Evolutionary conservation across 23 tunicate species (phyloP).

Genomic region (Halocynthia aurantium): DNA sequence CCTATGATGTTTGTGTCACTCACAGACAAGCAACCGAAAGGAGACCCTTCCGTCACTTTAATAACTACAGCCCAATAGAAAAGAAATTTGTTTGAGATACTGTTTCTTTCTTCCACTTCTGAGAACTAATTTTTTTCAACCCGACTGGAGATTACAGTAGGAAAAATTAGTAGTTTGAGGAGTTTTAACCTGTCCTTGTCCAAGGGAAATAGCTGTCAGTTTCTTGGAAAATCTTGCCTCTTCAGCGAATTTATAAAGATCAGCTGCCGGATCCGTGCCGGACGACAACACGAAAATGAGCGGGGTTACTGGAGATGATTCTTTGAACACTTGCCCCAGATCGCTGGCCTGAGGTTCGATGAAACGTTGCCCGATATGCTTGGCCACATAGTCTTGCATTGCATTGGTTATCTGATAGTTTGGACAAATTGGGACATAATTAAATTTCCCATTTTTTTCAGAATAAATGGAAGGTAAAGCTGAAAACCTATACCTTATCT

Average conservation of each 20-base stretch:
- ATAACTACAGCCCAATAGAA: no score
- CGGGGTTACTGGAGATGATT: slow-evolving; percentile 90
- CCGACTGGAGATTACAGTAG: background rate
- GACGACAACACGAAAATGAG: slow-evolving; percentile 96
- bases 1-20: no score
- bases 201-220: slow-evolving; percentile 92
- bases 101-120: background rate
- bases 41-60: no score
- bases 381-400: slow-evolving; percentile 97
- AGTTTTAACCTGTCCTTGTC: slow-evolving; percentile 88
- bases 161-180: background rate
- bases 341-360: slow-evolving; percentile 99
- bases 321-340: slow-evolving; percentile 83
- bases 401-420: slow-evolving; percentile 80
- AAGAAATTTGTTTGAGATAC: background rate
- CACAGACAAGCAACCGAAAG: no score
- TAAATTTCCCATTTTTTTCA: background rate
- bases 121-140: background rate
- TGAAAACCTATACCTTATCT: slow-evolving; percentile 47
- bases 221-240: slow-evolving; percentile 97
- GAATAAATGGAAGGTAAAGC: background rate
- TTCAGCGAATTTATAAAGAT: slow-evolving; percentile 97
- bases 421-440: background rate
- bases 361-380: slow-evolving; percentile 94
- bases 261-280: slow-evolving; percentile 99